Percentiles rank a stretch among this genome's conserved stretches.
These are phyloP conservation scores for Neosilurus mollespiculum DNA, from an alignment of 2,797 vertebrate species.

Conservation along the genomic window DNA sequence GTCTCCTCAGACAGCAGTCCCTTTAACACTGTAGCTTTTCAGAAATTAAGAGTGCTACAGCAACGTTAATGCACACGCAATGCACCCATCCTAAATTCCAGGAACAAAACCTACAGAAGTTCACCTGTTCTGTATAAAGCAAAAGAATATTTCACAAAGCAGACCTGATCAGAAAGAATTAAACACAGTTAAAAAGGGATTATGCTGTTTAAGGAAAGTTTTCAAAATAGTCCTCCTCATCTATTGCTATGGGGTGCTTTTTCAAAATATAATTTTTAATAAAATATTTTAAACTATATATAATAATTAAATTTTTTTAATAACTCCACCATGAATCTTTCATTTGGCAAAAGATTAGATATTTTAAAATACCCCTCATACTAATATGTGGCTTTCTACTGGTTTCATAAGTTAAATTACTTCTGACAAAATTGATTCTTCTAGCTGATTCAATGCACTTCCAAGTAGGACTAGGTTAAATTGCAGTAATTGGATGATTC, in stretches of 20 bases:
- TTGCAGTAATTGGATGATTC: slow-evolving; percentile 56
- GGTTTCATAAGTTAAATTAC: slow-evolving; percentile 66
- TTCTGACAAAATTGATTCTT: slow-evolving; percentile 70
- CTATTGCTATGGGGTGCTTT: neutral
- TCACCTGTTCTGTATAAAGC: neutral
- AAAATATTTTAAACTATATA: no score
- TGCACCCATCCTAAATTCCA: neutral
- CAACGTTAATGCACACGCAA: neutral
- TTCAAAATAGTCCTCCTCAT: neutral
- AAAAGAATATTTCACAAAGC: neutral
- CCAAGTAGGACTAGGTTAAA: slow-evolving; percentile 52
- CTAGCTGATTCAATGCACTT: slow-evolving; percentile 60
- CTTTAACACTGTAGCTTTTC: neutral
- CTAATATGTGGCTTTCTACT: slow-evolving; percentile 50
- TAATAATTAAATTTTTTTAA: no score
- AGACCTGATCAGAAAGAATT: neutral
- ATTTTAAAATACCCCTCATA: slow-evolving; percentile 54
- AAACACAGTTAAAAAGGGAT: neutral
- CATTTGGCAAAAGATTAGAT: neutral
- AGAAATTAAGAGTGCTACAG: neutral
- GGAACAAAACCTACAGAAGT: neutral
- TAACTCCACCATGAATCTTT: neutral
- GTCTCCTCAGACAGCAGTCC: neutral
- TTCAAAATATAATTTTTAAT: no score
- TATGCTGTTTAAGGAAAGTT: neutral